phyloP scores from a whole-genome alignment of 2,888 invertebrate species.

The Cephonodes hylas region DNA sequence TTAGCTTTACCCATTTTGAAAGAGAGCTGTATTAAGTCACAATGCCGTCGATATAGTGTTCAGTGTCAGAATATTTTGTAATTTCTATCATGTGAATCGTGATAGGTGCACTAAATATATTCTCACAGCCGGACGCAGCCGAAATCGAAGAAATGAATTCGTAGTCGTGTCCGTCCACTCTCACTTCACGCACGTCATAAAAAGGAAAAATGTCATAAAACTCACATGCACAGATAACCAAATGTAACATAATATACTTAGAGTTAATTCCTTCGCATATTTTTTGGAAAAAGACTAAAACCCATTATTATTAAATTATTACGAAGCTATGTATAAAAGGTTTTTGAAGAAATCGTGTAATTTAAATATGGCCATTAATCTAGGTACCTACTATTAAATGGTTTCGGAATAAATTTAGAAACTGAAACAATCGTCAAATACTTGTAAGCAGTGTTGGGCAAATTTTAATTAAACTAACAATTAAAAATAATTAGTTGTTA shows the following conservation, averaged over 20 bases:
- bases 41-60: slow-evolving; percentile 63
- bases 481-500: too few species aligned
- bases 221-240: neutral
- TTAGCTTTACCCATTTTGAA: slow-evolving; percentile 88
- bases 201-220: slow-evolving; percentile 15
- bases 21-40: slow-evolving; percentile 64
- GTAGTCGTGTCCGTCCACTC: slow-evolving; percentile 47
- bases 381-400: too few species aligned
- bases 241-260: neutral
- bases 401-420: too few species aligned
- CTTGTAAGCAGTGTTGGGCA: too few species aligned
- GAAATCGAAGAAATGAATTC: slow-evolving; percentile 30
- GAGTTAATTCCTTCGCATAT: too few species aligned
- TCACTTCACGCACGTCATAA: slow-evolving; percentile 11
- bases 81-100: slow-evolving; percentile 78
- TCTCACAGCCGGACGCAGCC: slow-evolving; percentile 39
- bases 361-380: too few species aligned
- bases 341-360: too few species aligned
- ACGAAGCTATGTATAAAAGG: too few species aligned
- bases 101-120: slow-evolving; percentile 58
- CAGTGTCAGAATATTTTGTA: slow-evolving; percentile 57
- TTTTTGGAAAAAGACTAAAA: too few species aligned
- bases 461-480: too few species aligned
- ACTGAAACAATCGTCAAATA: too few species aligned
- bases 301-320: too few species aligned